Conservation (phyloP, 2,113 vertebrate species). For the Gnathonemus longibarbis region DNA sequence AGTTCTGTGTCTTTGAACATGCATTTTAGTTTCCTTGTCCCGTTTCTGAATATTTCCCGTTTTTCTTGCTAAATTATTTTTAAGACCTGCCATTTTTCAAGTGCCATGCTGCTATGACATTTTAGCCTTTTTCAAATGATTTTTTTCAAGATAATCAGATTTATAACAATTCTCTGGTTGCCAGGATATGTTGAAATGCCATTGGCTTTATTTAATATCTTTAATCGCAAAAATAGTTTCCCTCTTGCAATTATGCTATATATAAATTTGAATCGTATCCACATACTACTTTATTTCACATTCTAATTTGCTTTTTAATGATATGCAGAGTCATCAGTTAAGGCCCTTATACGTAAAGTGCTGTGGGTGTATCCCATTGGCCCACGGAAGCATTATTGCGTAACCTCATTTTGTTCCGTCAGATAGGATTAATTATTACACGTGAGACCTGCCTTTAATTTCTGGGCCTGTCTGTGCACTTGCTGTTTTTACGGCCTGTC, state of each 20-base stretch:
- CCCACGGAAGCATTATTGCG: slow-evolving; percentile 50
- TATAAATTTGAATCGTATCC: neutral
- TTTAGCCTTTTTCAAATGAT: neutral
- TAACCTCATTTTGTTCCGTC: slow-evolving; percentile 59
- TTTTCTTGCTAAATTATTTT: slow-evolving; percentile 5
- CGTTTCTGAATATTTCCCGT: neutral
- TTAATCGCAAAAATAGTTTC: slow-evolving; percentile 27
- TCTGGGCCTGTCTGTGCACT: slow-evolving; percentile 71
- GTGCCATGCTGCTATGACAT: slow-evolving; percentile 24
- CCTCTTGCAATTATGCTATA: slow-evolving; percentile 23
- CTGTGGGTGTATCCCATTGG: slow-evolving; percentile 47
- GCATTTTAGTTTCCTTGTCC: neutral
- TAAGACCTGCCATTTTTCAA: neutral
- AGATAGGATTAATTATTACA: slow-evolving; percentile 62
- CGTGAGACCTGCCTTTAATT: slow-evolving; percentile 77
- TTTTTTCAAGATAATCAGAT: neutral
- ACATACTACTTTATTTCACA: slow-evolving; percentile 20
- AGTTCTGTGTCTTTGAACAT: neutral
- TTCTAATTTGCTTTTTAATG: slow-evolving; percentile 40
- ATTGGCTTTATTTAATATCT: neutral
- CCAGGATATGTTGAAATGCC: neutral
- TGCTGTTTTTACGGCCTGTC: slow-evolving; percentile 84
- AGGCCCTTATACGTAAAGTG: slow-evolving; percentile 36
- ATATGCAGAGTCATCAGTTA: slow-evolving; percentile 56
- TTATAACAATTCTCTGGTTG: neutral